Evolutionary conservation across 2,797 vertebrate species (phyloP).

Genomic region (Danio tinwini): DNA sequence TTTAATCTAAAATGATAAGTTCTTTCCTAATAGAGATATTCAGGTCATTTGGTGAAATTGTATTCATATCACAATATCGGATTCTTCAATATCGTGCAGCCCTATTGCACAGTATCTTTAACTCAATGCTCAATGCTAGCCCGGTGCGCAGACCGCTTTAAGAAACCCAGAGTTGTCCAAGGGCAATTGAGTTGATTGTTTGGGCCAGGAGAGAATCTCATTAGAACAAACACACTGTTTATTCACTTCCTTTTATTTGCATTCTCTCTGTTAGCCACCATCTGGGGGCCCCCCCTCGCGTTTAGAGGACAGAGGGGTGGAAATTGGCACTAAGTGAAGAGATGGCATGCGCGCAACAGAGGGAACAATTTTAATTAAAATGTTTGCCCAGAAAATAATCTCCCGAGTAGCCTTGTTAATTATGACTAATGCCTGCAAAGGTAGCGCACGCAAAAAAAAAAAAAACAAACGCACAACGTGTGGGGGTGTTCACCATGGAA

Average conservation of each 20-base stretch:
- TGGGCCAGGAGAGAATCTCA: slow-evolving; percentile 41
- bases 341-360: slow-evolving; percentile 73
- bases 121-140: background rate
- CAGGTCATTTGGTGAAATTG: no score
- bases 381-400: slow-evolving; percentile 81
- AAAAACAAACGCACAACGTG: slow-evolving; percentile 42
- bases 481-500: slow-evolving; percentile 61
- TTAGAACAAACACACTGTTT: slow-evolving; percentile 46
- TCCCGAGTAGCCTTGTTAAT: slow-evolving; percentile 78
- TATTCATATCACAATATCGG: no score
- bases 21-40: no score
- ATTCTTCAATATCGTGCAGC: no score
- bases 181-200: slow-evolving; percentile 34
- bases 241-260: slow-evolving; percentile 38
- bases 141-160: background rate
- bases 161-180: slow-evolving; percentile 13
- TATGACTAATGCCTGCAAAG: slow-evolving; percentile 75
- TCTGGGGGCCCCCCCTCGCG: slow-evolving; percentile 67
- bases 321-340: slow-evolving; percentile 78
- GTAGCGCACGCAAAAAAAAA: slow-evolving; percentile 55
- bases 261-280: slow-evolving; percentile 61
- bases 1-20: no score
- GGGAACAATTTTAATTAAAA: slow-evolving; percentile 81
- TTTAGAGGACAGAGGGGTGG: slow-evolving; percentile 69
- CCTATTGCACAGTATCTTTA: no score